Percentiles rank a stretch among this genome's conserved stretches.
phyloP scores from a whole-genome alignment of 2,888 invertebrate species.

The Mayetiola destructor region DNA sequence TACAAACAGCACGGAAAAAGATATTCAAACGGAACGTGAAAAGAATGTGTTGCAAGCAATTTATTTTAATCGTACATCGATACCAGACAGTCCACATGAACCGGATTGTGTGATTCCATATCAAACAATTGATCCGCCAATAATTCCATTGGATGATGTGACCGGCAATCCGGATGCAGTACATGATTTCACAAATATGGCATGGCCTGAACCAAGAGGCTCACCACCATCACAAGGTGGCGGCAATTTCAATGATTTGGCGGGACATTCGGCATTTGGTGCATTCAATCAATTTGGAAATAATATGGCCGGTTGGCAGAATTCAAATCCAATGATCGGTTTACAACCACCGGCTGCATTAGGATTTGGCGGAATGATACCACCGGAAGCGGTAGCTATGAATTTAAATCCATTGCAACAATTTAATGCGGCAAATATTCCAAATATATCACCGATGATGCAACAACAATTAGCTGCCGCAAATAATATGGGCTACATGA shows the following conservation, averaged over 20 bases:
- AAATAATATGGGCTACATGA: neutral
- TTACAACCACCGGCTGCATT: slow-evolving; percentile 23
- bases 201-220: slow-evolving; percentile 76
- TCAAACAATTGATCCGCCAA: slow-evolving; percentile 57
- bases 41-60: slow-evolving; percentile 67
- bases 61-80: slow-evolving; percentile 65
- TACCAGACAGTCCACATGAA: slow-evolving; percentile 76
- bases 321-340: neutral
- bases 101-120: slow-evolving; percentile 75
- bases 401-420: slow-evolving; percentile 17
- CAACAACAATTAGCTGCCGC: neutral
- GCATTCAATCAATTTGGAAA: slow-evolving; percentile 32
- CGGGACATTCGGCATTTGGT: slow-evolving; percentile 37
- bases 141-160: slow-evolving; percentile 79
- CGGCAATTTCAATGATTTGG: slow-evolving; percentile 22
- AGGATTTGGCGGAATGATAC: slow-evolving; percentile 4
- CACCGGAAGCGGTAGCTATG: slow-evolving; percentile 18
- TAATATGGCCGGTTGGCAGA: neutral
- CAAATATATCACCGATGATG: neutral
- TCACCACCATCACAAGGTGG: slow-evolving; percentile 37
- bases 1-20: slow-evolving; percentile 70
- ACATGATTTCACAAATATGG: slow-evolving; percentile 58
- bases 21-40: slow-evolving; percentile 75
- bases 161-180: slow-evolving; percentile 68
- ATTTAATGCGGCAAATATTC: neutral